Base-by-base conservation (phyloP, 2,888 invertebrate species). In the Ichneumoninae sp. region DNA sequence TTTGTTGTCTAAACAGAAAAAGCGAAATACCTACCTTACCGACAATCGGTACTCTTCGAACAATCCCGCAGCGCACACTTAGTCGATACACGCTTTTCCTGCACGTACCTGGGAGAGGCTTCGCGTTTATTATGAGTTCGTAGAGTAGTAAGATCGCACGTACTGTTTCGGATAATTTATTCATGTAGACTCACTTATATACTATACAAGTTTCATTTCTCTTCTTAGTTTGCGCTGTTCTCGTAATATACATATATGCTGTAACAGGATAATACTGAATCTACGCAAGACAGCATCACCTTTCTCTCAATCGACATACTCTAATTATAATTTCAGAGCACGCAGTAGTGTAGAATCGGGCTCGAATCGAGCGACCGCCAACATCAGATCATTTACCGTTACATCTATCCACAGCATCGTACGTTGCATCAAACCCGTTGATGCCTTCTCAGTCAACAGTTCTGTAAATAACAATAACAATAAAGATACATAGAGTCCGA, bases 401-500 rank as follows among this genome's bases (percentile, higher is more conserved):
- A 86, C 83, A 88, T 89, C 89, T 90, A 90, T 87, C 87, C 88
- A 83, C 82, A 87, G 88, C 86, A 85, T 89, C 83, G 77, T 16
- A 84, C 85, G 50, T 86, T 83, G 87, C 52, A 87, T 81, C 86
- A 87, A 85, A 85, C 69, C 83, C 54, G 85, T 86, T 85, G 88
- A 88, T 88, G 88, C 69, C 63, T 50, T 54, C 85, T 92, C 90
- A 92, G n/a, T 92, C 92, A 66, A 89, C 92, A 66, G 57, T 89
- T 87, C 92, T 92, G 86, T 81, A 91, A 88, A 70, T 71, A 86
- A 78, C 47, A 30, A 36, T 13, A 74, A 33, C 66, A 74, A 13
- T 47, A 13, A 16, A 68, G 76, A 66, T 54, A 76, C 13, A 44
- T 30, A n/a, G n/a, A 30, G 8, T 60, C 57, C 10, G 4, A 57